These are phyloP conservation scores for Noctua janthe DNA, from an alignment of 2,888 invertebrate genomes.

Conservation along the genomic window DNA sequence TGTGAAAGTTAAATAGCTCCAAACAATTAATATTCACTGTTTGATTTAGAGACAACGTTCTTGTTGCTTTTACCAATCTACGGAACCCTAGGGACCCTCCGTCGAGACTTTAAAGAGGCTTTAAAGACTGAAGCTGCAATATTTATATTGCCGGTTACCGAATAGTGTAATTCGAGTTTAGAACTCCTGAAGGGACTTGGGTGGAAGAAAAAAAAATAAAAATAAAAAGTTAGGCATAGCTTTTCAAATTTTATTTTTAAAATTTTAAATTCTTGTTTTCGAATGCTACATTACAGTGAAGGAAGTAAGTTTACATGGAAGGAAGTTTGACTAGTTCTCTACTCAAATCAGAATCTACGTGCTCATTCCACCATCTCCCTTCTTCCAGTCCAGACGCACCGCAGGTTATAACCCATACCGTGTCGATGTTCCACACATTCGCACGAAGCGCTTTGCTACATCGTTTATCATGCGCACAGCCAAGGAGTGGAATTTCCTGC, in stretches of 20 bases:
- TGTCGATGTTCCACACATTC: no score
- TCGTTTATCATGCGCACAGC: no score
- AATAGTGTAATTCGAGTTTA: background rate
- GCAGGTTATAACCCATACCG: no score
- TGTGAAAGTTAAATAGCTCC: conserved; percentile 72
- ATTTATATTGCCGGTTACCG: background rate
- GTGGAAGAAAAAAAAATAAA: background rate
- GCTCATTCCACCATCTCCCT: no score
- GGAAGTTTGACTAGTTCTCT: background rate
- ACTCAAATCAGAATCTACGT: background rate
- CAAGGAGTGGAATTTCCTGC: no score
- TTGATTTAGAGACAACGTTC: conserved; percentile 67
- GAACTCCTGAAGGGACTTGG: background rate
- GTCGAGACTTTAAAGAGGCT: conserved; percentile 26
- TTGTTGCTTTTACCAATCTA: conserved; percentile 67
- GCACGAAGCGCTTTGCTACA: no score
- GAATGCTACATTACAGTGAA: background rate
- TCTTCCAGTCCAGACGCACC: no score
- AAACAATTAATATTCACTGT: conserved; percentile 75
- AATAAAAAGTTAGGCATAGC: background rate
- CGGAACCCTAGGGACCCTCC: conserved; percentile 50
- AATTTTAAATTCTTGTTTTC: background rate
- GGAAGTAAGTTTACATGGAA: background rate
- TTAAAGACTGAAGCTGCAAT: conserved; percentile 10
- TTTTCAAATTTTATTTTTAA: background rate